A percentile compares a stretch with the other conserved stretches of the same genome.
Evolutionary conservation across 2,888 invertebrate genomes (phyloP).

Genomic region (Rhopalosiphum nymphaeae): DNA sequence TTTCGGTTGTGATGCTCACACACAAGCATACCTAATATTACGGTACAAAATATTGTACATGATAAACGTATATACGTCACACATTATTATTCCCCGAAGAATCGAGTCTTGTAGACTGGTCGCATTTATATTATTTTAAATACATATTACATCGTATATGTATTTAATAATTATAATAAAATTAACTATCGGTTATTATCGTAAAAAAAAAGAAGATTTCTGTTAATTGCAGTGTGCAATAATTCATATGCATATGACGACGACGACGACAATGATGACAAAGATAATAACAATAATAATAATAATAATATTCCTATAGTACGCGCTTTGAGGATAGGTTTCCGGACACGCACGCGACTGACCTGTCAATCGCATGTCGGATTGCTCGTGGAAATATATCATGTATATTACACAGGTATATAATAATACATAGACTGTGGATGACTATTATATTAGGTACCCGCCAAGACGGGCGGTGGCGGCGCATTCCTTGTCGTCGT

Average conservation of each 20-base stretch:
- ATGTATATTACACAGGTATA: not conserved
- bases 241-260: not conserved
- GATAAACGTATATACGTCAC: not conserved
- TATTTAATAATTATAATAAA: not conserved
- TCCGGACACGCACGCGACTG: constrained; percentile 40
- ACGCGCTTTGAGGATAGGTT: not conserved
- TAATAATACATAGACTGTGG: not conserved
- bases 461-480: constrained; percentile 29
- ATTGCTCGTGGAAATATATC: not conserved
- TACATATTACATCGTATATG: not conserved
- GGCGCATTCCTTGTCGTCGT: constrained; percentile 51
- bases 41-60: not conserved
- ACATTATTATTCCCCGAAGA: not conserved
- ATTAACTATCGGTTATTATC: not conserved
- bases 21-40: not conserved
- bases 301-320: not conserved
- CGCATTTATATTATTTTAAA: not conserved
- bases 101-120: not conserved
- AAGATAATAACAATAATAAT: not conserved
- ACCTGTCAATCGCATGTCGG: constrained; percentile 45
- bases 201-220: not conserved
- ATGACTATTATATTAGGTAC: not conserved
- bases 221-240: not conserved
- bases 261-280: not conserved
- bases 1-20: not conserved